Percentiles rank a stretch among this genome's conserved stretches.
Conservation (phyloP, 1,140 invertebrate species). For the Musca vetustissima region DNA sequence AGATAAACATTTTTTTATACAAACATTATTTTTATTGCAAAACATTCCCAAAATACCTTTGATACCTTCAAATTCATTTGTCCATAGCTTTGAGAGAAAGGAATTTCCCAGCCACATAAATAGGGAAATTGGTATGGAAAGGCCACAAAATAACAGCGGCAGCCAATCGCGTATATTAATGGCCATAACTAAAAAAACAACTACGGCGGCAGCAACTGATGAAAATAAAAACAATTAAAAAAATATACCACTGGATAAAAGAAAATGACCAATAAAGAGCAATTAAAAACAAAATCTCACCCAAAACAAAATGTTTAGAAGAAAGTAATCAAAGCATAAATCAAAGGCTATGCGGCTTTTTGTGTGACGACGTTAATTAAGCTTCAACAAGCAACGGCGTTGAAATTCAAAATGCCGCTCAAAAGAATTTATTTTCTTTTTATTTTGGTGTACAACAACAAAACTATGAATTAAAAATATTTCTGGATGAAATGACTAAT, state of each 20-base stretch:
- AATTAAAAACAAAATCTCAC: not conserved
- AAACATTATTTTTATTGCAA: not conserved
- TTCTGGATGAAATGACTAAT: too few species aligned
- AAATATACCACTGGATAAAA: too few species aligned
- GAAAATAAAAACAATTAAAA: too few species aligned
- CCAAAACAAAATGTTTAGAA: not conserved
- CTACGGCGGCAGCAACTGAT: not conserved
- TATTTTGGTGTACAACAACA: too few species aligned
- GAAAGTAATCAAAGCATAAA: not conserved
- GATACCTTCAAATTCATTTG: conserved; percentile 62
- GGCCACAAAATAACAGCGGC: conserved; percentile 62
- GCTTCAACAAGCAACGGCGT: too few species aligned
- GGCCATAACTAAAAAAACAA: not conserved
- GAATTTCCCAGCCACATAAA: conserved; percentile 73
- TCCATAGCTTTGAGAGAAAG: conserved; percentile 63
- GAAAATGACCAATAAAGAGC: too few species aligned
- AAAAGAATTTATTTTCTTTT: too few species aligned
- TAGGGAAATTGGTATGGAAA: conserved; percentile 72
- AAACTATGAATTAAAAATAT: too few species aligned
- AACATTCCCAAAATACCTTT: not conserved
- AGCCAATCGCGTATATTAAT: conserved; percentile 14
- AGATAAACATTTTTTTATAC: conserved; percentile 19
- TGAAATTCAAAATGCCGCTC: too few species aligned
- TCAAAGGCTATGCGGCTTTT: not conserved
- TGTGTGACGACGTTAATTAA: too few species aligned